Evolutionary conservation across 2,888 invertebrate genomes (phyloP).

Genomic region (Strigamia crassipes): DNA sequence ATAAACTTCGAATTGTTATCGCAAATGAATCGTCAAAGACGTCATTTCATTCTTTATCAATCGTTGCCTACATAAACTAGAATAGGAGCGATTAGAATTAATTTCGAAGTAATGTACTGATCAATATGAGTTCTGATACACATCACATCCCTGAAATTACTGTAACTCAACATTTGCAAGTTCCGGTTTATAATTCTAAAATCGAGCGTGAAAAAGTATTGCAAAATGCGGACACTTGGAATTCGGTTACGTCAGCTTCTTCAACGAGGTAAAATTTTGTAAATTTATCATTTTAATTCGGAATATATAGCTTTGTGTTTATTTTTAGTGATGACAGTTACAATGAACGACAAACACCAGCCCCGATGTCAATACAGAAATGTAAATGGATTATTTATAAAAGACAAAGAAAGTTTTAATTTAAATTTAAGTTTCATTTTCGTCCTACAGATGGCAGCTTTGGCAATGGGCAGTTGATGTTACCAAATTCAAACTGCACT

Average conservation of each 20-base stretch:
- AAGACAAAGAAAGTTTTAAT: not conserved
- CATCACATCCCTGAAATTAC: not conserved
- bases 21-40: not conserved
- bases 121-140: not conserved
- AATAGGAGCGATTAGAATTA: not conserved
- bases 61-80: not conserved
- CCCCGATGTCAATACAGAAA: not conserved
- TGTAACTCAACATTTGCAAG: conserved; percentile 22
- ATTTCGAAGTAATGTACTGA: not conserved
- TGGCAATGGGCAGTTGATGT: not conserved
- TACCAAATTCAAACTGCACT: not conserved
- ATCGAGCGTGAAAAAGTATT: not conserved
- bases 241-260: not conserved
- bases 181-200: not conserved
- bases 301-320: not conserved
- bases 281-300: not conserved
- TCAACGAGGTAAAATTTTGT: not conserved
- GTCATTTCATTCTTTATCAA: not conserved
- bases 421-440: not conserved
- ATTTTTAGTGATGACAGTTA: not conserved
- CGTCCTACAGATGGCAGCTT: not conserved
- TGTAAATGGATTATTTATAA: not conserved
- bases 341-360: not conserved
- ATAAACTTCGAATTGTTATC: not conserved
- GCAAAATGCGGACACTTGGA: not conserved